Base-by-base conservation (phyloP, 2,113 vertebrate species). In the Amphiprion percula region DNA sequence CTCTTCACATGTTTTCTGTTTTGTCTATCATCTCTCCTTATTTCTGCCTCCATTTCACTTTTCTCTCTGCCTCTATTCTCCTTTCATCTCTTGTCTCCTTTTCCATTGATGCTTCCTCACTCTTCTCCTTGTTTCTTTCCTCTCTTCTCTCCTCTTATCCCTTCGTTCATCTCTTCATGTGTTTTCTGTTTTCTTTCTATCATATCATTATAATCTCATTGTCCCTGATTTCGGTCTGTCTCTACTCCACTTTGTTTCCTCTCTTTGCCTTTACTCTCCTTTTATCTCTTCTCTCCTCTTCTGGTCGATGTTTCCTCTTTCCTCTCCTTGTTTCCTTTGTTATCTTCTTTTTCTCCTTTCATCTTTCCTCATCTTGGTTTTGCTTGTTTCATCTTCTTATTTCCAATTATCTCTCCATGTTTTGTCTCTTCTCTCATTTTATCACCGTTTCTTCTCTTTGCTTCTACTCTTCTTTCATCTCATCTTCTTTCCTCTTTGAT, bases 71-170 rank as follows among this genome's bases (percentile, higher is more conserved):
- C 26, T 26, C 26, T 26, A 26, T 3, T 26, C 26, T 26, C 26
- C 26, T 26, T 26, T 26, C 2, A 26, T 26, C 26, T 26, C 26
- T 26, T 26, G 26, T 26, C 26, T 30, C 28, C 23, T 21, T 28
- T 58, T 23, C 30, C 37, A 5, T 39, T 6, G 30, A 30, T 30
- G 30, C 6, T 30, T 30, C 30, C 30, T 30, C 30, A 6, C 39
- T 15, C 39, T 19, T 68, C 46, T 66, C 54, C 64, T 74, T 16
- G 17, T 58, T 55, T 62, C 41, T 47, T 58, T 37, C 8, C 8
- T 17, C 23, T 30, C 12, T 2, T 10, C 33, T 37, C 8, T 7
- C 30, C 6, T 10, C 6, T 33, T 5, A 30, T 16, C 39, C 50
- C 24, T 3, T 53, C 19, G 2, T 37, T 37, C 33, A 9, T 37